These are phyloP conservation scores for Sebastes vulpes DNA, from an alignment of 2,797 vertebrate species.

Conservation along the genomic window DNA sequence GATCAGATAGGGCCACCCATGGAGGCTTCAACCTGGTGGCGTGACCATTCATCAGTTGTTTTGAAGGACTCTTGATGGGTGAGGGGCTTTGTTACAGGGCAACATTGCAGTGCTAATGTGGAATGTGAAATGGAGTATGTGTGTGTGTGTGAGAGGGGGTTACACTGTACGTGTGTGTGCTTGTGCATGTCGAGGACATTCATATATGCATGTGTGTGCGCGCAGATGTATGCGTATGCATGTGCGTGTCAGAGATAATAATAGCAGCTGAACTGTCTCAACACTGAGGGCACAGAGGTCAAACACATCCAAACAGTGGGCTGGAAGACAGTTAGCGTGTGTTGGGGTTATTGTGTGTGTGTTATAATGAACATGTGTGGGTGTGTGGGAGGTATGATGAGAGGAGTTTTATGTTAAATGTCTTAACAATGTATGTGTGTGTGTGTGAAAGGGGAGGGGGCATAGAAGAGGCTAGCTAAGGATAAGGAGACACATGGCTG, in stretches of 20 bases:
- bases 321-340: conserved; percentile 53
- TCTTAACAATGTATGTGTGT: conserved; percentile 45
- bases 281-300: conserved; percentile 46
- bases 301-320: conserved; percentile 63
- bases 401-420: conserved; percentile 37
- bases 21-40: conserved; percentile 68
- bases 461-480: conserved; percentile 24
- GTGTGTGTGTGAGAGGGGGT: conserved; percentile 10
- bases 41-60: conserved; percentile 78
- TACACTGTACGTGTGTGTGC: conserved; percentile 31
- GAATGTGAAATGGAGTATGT: conserved; percentile 69
- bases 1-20: conserved; percentile 77
- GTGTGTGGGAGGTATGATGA: conserved; percentile 33
- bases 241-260: conserved; percentile 54
- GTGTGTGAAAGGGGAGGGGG: neutral
- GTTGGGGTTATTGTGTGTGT: conserved; percentile 17
- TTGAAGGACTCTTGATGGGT: conserved; percentile 72
- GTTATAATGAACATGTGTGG: conserved; percentile 35
- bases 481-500: conserved; percentile 57
- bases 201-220: conserved; percentile 14
- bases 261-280: conserved; percentile 57
- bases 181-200: conserved; percentile 33
- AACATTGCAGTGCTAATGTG: conserved; percentile 73
- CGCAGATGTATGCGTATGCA: conserved; percentile 19
- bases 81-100: conserved; percentile 65